Evolutionary conservation across 2,888 invertebrate species (phyloP), one percentile per base, ranked within the genome.

Genomic region (Synergus itoensis): DNA sequence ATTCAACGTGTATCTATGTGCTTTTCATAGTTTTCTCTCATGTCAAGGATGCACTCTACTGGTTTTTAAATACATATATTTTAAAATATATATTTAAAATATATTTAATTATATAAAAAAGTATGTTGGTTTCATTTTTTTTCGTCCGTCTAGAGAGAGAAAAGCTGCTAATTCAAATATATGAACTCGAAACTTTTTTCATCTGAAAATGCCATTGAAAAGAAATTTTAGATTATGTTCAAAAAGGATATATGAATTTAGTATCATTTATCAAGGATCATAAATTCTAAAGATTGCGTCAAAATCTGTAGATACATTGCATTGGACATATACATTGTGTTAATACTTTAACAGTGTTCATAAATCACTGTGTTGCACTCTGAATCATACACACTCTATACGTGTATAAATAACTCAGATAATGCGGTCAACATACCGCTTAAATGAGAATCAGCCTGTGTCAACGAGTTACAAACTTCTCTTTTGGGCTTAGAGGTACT

Each of bases 361-460:
- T 73, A 73, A 73, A 73, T 73, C 53, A 73, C 48, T 11, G 53
- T 69, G 53, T 36, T 48, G 21, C 21, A 69, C 67, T 67, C 48
- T 69, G 69, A 73, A 36, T 73, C 48, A 73, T 73, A 53, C 53
- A 73, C 73, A 40, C 48, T 53, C 73, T 53, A 36, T 53, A 73
- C 4, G 36, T 73, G 36, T 73, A 73, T 73, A 73, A 73, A 73
- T 73, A 73, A 73, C 73, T 73, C 73, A 73, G 53, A 73, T 73
- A 73, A 73, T 48, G 73, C 48, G 73, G 73, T 73, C 73, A 73
- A 73, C 73, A 73, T 73, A 36, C 53, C 73, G 36, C 40, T 53
- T 73, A 73, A 73, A 28, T 73, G 73, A 73, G 73, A 73, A 73
- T 73, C 53, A 45, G 45, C 28, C 48, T 69, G 28, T 69, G 69